phyloP scores from a whole-genome alignment of 2,888 invertebrate species.

The Callyntrura sp. region DNA sequence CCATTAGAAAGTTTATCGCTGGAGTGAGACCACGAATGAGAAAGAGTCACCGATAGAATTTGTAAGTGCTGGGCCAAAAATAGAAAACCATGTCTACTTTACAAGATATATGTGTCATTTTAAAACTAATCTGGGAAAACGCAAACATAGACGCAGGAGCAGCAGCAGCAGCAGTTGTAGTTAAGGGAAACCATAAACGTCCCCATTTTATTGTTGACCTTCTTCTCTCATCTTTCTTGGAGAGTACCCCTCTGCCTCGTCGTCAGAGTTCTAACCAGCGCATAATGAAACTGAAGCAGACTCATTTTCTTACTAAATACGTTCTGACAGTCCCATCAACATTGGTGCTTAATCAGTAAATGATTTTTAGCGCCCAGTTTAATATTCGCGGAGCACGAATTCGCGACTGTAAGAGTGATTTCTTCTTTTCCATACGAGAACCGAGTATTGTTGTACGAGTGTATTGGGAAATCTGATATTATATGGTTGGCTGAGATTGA shows the following conservation, averaged over 20 bases:
- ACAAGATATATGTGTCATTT: background rate
- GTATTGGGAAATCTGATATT: slow-evolving; percentile 4
- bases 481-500: slow-evolving; percentile 9
- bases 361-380: slow-evolving; percentile 13
- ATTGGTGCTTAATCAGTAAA: background rate
- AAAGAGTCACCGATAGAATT: background rate
- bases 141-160: too few relatives aligned
- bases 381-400: too few relatives aligned
- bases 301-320: slow-evolving; percentile 8
- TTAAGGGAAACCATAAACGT: background rate
- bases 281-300: too few relatives aligned
- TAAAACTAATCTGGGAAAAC: too few relatives aligned
- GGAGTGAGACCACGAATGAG: slow-evolving; percentile 3
- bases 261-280: too few relatives aligned
- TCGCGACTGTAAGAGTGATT: background rate
- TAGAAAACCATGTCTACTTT: background rate
- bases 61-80: background rate
- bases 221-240: too few relatives aligned
- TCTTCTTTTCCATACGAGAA: background rate
- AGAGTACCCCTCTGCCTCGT: background rate
- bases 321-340: slow-evolving; percentile 7
- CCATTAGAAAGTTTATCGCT: background rate
- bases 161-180: background rate
- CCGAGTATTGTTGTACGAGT: slow-evolving; percentile 27
- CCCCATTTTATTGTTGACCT: too few relatives aligned